These are phyloP conservation scores for Bambusicola thoracicus DNA, from an alignment of 2,113 vertebrate genomes.

Conservation along the genomic window DNA sequence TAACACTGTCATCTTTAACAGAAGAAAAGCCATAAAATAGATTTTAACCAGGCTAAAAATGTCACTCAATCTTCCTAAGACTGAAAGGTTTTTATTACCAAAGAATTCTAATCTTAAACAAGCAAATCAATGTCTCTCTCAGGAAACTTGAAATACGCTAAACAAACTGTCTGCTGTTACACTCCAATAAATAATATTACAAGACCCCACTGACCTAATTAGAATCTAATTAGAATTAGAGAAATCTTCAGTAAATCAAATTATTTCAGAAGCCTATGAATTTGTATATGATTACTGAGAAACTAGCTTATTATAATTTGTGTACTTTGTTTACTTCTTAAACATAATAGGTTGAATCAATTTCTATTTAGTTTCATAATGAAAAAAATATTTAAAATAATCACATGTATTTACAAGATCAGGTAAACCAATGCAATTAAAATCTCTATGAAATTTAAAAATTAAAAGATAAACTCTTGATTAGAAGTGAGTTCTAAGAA, in stretches of 20 bases:
- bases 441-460: not conserved
- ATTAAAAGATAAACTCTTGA: too few relatives aligned
- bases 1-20: not conserved
- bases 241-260: not conserved
- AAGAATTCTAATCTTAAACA: not conserved
- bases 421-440: not conserved
- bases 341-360: not conserved
- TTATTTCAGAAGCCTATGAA: not conserved
- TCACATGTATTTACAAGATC: not conserved
- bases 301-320: not conserved
- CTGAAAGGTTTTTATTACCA: not conserved
- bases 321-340: not conserved
- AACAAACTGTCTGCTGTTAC: not conserved
- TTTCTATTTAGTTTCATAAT: not conserved
- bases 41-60: not conserved
- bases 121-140: not conserved
- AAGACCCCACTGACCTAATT: not conserved
- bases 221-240: not conserved
- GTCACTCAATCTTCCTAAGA: not conserved
- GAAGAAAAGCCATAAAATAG: not conserved
- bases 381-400: not conserved
- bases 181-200: not conserved
- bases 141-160: not conserved
- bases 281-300: not conserved
- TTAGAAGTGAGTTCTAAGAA: too few relatives aligned